Base-by-base conservation (phyloP, 2,888 invertebrate species). In the Shargacucullia verbasci region DNA sequence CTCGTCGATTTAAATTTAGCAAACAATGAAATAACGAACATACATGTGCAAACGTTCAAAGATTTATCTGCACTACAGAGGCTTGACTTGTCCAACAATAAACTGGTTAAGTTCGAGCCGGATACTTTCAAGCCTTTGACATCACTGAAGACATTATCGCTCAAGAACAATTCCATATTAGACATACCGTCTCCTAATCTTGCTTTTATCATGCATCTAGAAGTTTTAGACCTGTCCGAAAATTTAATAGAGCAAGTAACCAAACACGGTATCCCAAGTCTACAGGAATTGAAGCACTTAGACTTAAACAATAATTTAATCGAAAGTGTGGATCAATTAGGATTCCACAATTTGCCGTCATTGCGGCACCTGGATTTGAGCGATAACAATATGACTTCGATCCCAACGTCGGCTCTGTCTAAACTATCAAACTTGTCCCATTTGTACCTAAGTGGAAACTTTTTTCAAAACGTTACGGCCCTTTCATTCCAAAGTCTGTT, bases 401-500 rank as follows among this genome's bases (percentile, higher is more conserved):
- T 98, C 72, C 97, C 97, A 70, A 97, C 97, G 44, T 94, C 95
- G 59, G 96, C 97, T 60, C 91, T 98, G 63, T 95, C 97, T 31
- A 96, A 97, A 90, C 92, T 98, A 83, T 95, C 96, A 62, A 96
- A 97, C 85, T 95, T 98, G 75, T 96, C 96, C 61, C 96, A 95
- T 84, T 94, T 98, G 74, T 96, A 96, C 80, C 92, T 98, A 79
- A 97, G 97, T 84, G 96, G 96, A 70, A 98, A 98, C 91, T 96
- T 96, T 76, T 96, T 98, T 78, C 94, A 94, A 74, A 94, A 95
- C 76, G 91, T 98, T 76, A 96, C 96, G 62, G 95, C 97, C 13
- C 96, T 97, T 52, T 97, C 97, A 65, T 97, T 98, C 83, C 95
- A 97, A 80, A 98, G 98, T 86, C 95, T 98, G 58, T 97, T 97